Base-by-base conservation (phyloP, 1,140 invertebrate species). In the Neomicropteryx cornuta region DNA sequence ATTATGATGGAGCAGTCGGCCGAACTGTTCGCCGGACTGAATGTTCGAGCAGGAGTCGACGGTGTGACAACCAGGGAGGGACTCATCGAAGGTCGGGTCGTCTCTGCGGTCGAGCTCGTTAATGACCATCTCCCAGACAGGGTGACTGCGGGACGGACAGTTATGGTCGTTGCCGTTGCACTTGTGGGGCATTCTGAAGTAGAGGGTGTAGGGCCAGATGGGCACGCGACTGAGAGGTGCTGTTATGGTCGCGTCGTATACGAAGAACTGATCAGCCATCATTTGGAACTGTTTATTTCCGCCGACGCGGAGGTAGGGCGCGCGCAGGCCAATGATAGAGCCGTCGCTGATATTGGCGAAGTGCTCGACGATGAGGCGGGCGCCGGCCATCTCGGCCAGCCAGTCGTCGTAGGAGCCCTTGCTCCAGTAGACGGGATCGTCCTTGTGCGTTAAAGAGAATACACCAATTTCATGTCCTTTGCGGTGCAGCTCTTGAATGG, bases 51-150 rank as follows among this genome's bases (percentile, higher is more conserved):
- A 95, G 5, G 87, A 92, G 56, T 92, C 89, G 0, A 92, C 87
- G 75, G 92, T 90, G 61, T 92, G 87, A 69, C 88, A 95, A 77
- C 84, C 87, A 21, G 87, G 87, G 27, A 93, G 68, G 1, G 81
- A 86, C 60, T 93, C 88, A 52, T 93, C 87, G 54, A 91, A 90
- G 1, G 83, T 84, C 3, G 87, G 87, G 55, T 92, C 87, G 54
- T 93, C 89, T 60, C 90, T 75, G 58, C 88, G 76, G 66, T 94
- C 88, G 45, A 94, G 62, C 60, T 93, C 88, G 62, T 93, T 94
- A 85, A 94, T 91, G 18, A 93, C 88, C 76, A 94, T 92, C 67
- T 94, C 89, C 89, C 89, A 94, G 27, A 93, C 85, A 23, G 88
- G 87, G 50, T 92, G 88, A 44, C 83, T 87, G 51, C 86, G 71